Conservation (phyloP, 1,140 invertebrate genomes). For the Ceratoteleas bidentatus region DNA sequence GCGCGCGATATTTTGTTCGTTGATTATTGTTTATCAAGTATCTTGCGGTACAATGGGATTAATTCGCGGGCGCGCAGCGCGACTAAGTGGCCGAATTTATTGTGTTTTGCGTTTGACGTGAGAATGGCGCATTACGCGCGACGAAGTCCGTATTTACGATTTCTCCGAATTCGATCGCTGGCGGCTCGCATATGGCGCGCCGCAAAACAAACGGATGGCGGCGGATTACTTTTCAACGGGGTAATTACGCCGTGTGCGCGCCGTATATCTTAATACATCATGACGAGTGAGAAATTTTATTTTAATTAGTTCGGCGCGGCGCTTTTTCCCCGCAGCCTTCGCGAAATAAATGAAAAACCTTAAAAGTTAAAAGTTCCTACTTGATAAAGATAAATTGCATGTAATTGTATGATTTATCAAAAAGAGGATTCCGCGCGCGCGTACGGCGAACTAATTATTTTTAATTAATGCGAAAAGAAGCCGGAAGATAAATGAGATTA, state of each 20-base stretch:
- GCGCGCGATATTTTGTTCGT: constrained; percentile 17
- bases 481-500: constrained; percentile 58
- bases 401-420: constrained; percentile 63
- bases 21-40: constrained; percentile 31
- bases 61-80: constrained; percentile 20
- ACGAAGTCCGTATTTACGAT: constrained; percentile 47
- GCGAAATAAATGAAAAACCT: constrained; percentile 53
- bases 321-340: constrained; percentile 6
- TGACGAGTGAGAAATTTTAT: constrained; percentile 55
- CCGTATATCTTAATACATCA: constrained; percentile 38
- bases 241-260: constrained; percentile 27
- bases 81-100: constrained; percentile 23
- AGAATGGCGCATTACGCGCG: constrained; percentile 33
- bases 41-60: constrained; percentile 11
- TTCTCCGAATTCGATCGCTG: constrained; percentile 26
- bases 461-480: constrained; percentile 61
- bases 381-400: constrained; percentile 61
- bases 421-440: constrained; percentile 37
- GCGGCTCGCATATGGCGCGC: constrained; percentile 19
- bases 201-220: constrained; percentile 24
- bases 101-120: constrained; percentile 31
- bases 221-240: constrained; percentile 33
- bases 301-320: constrained; percentile 52
- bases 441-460: constrained; percentile 56
- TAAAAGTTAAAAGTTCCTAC: constrained; percentile 60